Evolutionary conservation across 1,140 invertebrate genomes (phyloP).

Genomic region (Aphaenogaster ashmeadi): DNA sequence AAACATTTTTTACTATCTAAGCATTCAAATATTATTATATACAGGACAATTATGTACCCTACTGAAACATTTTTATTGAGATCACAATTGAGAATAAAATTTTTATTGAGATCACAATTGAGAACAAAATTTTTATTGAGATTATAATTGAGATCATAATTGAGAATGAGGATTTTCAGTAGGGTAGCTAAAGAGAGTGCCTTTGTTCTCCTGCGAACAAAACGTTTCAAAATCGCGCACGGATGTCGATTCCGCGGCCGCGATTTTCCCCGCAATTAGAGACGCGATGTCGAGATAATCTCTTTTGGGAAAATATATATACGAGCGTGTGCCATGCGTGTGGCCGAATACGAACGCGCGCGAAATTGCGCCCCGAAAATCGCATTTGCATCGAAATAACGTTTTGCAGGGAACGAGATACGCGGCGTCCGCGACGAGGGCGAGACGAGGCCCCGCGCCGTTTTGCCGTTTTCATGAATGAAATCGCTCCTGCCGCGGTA

Average conservation of each 20-base stretch:
- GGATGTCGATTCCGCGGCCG: not conserved
- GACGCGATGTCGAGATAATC: not conserved
- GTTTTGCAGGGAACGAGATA: not conserved
- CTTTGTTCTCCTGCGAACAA: no score
- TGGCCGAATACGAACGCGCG: not conserved
- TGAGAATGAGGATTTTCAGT: no score
- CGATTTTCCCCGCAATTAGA: not conserved
- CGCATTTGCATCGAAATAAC: conserved; percentile 39
- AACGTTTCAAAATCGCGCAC: not conserved
- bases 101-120: no score
- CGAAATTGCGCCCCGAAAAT: conserved; percentile 1
- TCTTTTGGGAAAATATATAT: not conserved
- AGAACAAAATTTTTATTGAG: no score
- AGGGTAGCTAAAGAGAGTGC: no score
- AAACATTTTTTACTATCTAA: no score
- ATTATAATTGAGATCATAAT: no score
- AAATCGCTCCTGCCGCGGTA: conserved; percentile 64
- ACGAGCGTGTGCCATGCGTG: not conserved
- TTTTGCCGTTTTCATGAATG: conserved; percentile 76
- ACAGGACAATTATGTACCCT: no score
- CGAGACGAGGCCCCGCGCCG: not conserved
- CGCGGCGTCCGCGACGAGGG: not conserved
- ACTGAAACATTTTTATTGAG: no score
- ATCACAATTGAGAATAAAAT: no score
- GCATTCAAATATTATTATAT: no score